Conservation (phyloP, 2,888 invertebrate genomes). For the Gisinianus flammeolus region DNA sequence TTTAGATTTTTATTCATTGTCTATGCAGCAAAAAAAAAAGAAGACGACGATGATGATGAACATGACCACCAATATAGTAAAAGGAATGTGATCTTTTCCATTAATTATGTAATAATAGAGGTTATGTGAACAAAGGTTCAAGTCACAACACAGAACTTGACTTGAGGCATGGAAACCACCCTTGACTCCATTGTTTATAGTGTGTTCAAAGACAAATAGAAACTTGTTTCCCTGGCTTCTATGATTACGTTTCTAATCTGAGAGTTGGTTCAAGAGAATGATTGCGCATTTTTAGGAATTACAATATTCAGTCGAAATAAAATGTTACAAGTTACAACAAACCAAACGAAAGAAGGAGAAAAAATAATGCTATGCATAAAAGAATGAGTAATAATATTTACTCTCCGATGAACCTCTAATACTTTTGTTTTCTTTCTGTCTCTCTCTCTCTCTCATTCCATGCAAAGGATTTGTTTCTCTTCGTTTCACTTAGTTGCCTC, state of each 20-base stretch:
- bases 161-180: slow-evolving; percentile 2
- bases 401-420: slow-evolving; percentile 1
- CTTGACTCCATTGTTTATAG: slow-evolving; percentile 15
- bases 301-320: background rate
- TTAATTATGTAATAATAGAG: slow-evolving; percentile 19
- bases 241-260: slow-evolving; percentile 10
- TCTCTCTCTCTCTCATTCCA: background rate
- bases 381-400: slow-evolving; percentile 1
- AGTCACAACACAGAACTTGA: background rate
- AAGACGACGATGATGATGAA: background rate
- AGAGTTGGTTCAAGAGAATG: background rate
- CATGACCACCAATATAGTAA: slow-evolving; percentile 18
- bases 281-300: slow-evolving; percentile 4
- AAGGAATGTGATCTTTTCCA: slow-evolving; percentile 11
- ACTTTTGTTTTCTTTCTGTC: slow-evolving; percentile 7
- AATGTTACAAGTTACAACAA: background rate
- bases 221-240: slow-evolving; percentile 25
- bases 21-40: too few species aligned
- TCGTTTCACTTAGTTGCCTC: slow-evolving; percentile 6
- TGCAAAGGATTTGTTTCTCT: background rate
- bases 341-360: background rate
- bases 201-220: slow-evolving; percentile 7
- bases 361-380: background rate
- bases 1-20: too few species aligned
- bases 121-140: slow-evolving; percentile 9